A percentile compares a stretch with the other conserved stretches of the same genome.
These are phyloP conservation scores for Homarus gammarus DNA, from an alignment of 2,888 invertebrate genomes.

Conservation along the genomic window DNA sequence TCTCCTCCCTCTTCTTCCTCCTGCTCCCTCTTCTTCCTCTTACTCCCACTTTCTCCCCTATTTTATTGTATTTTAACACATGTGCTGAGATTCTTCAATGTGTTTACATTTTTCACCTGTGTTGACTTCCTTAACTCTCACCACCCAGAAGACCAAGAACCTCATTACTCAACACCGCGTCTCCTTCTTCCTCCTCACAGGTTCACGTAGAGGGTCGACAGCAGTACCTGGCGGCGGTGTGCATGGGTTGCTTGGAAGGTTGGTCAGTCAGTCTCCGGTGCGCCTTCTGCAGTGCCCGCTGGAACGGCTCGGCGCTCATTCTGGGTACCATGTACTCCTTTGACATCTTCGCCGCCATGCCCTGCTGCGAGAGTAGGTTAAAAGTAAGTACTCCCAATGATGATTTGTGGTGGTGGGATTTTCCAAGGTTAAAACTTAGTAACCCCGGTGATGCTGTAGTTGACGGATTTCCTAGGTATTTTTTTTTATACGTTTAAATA, in stretches of 20 bases:
- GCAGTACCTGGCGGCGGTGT: slow-evolving; percentile 94
- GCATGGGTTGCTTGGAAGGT: slow-evolving; percentile 95
- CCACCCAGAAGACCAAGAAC: too few relatives aligned
- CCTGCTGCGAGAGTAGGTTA: slow-evolving; percentile 95
- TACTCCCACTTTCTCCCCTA: neutral
- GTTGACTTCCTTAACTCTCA: too few relatives aligned
- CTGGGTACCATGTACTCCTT: slow-evolving; percentile 99
- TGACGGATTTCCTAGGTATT: too few relatives aligned
- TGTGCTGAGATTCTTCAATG: neutral
- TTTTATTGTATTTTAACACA: neutral
- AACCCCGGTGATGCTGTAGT: too few relatives aligned
- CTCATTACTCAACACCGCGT: slow-evolving; percentile 81
- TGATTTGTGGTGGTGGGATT: neutral
- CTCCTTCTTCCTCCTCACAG: slow-evolving; percentile 97
- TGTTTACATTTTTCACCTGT: too few relatives aligned
- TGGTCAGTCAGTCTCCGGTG: slow-evolving; percentile 85
- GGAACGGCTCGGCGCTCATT: slow-evolving; percentile 96
- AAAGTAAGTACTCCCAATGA: slow-evolving; percentile 84
- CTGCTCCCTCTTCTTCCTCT: neutral
- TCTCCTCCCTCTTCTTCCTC: neutral
- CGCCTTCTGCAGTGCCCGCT: slow-evolving; percentile 90
- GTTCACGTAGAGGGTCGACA: slow-evolving; percentile 94
- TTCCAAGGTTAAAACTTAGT: too few relatives aligned
- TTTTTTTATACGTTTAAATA: too few relatives aligned
- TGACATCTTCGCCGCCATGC: slow-evolving; percentile 98